Evolutionary conservation across 2,888 invertebrate genomes (phyloP).

Genomic region (Protophormia terraenovae): DNA sequence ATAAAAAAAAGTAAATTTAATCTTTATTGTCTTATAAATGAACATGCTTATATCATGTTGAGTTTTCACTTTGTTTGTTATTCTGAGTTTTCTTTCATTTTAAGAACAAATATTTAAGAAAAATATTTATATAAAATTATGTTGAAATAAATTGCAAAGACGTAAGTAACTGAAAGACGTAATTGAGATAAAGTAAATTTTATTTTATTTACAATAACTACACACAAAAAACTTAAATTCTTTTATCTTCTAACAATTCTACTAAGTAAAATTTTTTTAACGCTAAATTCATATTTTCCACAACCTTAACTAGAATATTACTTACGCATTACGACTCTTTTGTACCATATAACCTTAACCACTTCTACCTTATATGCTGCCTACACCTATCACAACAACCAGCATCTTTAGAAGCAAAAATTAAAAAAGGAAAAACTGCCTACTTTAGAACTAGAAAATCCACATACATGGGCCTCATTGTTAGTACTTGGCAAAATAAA

Average conservation of each 20-base stretch:
- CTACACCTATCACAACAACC: conserved; percentile 24
- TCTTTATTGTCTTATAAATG: neutral
- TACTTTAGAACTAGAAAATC: conserved; percentile 24
- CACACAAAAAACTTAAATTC: too few species aligned
- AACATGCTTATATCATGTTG: neutral
- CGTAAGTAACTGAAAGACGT: neutral
- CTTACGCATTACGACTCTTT: neutral
- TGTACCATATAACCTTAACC: conserved; percentile 4
- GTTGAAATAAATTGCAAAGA: too few species aligned
- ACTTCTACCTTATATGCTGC: neutral
- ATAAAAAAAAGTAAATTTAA: neutral
- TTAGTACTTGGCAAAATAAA: neutral
- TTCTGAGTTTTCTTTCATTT: too few species aligned
- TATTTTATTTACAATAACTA: too few species aligned
- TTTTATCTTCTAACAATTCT: too few species aligned
- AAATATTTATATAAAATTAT: too few species aligned
- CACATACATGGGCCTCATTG: conserved; percentile 15
- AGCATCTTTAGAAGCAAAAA: conserved; percentile 32
- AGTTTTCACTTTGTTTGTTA: too few species aligned
- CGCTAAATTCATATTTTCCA: neutral
- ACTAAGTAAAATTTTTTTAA: too few species aligned
- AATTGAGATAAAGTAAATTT: too few species aligned
- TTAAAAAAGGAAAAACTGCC: neutral
- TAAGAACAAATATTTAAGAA: too few species aligned
- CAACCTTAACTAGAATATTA: neutral